Base-by-base conservation (phyloP, 2,113 vertebrate species). In the Aptenodytes patagonicus region DNA sequence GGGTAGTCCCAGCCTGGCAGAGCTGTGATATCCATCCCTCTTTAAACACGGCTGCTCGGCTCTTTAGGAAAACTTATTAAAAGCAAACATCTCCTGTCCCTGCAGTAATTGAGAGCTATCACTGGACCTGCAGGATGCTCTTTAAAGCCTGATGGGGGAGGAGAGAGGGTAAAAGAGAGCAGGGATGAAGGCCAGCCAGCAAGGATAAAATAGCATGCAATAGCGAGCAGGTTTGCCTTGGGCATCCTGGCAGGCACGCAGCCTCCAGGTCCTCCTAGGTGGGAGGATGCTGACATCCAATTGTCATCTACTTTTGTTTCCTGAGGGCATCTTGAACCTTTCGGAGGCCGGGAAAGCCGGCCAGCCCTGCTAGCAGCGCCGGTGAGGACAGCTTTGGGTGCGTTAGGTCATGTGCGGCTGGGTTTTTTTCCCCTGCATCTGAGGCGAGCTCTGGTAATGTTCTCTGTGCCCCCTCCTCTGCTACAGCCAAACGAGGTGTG, bases 221-320 rank as follows among this genome's bases (percentile, higher is more conserved):
- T 7, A 85, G 60, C 1, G 34, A 77, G 71, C 83, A 78, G 51
- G 29, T 87, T 96, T 86, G 93, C 91, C 90, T 68, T 94, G 91
- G 83, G 94, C 80, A 32, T 46, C 54, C 89, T 83, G 64, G 58
- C 42, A 83, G 88, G 62, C 61, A 11, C 2, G 31, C 32, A 82
- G 81, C 77, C 72, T 40, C 25, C 5, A 2, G 40, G 26, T 34
- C 19, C 73, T 82, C 32, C 20, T 3, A 5, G 57, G 47, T 58
- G 77, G 58, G 89, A 78, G 80, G 69, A 52, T 89, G 65, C 57
- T 87, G 78, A 64, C 58, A 54, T 26, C 7, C 46, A 18, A 38
- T 51, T 92, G 52, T 52, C 89, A 44, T 51, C 76, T 44, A 2
- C 57, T 84, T 90, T 47, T n/a, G 46, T 54, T 47, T 96, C 38